Base-by-base conservation (phyloP, 2,113 vertebrate species). In the Talpa occidentalis region DNA sequence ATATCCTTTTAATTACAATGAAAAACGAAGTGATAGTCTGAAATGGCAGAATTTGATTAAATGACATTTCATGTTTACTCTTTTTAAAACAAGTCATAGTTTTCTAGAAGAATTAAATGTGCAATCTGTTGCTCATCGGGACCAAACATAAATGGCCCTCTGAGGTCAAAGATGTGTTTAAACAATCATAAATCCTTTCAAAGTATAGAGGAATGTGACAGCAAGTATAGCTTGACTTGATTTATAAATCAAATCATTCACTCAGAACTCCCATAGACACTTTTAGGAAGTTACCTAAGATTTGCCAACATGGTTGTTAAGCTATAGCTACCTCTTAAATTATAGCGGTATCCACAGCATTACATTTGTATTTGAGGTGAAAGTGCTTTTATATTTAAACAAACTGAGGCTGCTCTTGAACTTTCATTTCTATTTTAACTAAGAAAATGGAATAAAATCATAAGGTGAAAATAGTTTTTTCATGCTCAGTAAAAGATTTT, bases 301-400 rank as follows among this genome's bases (percentile, higher is more conserved):
- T 19, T 83, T 74, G 35, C 28, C 35, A 54, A 26, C 19, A 54
- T 32, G 35, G 60, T 40, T 81, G 28, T 74, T 74, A 74, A 83
- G 21, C n/a, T 66, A 91, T n/a, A 82, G 4, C 21, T 82, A 35
- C 28, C 56, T 76, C 16, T 70, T 78, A 70, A 32, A 30, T 70
- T 78, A 37, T 69, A 59, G 17, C 69, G 30, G 2, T 42, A 21
- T 49, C 40, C 40, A 37, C 24, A 54, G 11, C 69, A 37, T 77
- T 86, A 59, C 26, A 32, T 26, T 42, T 74, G 19, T 76, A 60
- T 67, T 77, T 64, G 11, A 77, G 37, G 44, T 77, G n/a, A 56
- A 92, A 85, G 15, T 15, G 42, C 37, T 59, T 90, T 92, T 78
- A 44, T 77, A 77, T 77, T 92, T 78, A 91, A 66, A 42, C n/a